These are phyloP conservation scores for Dromococcyx pavoninus DNA, from an alignment of 2,797 vertebrate species.

Conservation along the genomic window DNA sequence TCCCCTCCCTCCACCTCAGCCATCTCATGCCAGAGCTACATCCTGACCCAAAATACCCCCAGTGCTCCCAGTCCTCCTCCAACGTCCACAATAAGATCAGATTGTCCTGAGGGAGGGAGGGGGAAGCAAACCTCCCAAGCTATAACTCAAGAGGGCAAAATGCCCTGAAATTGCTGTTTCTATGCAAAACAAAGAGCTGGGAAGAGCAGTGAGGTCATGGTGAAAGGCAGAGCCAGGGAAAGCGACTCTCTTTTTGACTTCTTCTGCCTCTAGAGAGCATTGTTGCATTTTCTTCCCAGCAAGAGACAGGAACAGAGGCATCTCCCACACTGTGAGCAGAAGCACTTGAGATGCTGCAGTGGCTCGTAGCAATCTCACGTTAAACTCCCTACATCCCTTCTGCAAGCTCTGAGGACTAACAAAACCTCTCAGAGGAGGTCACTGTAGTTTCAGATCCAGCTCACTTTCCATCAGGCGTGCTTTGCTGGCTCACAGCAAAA, in stretches of 20 bases:
- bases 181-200: neutral
- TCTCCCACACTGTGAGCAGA: neutral
- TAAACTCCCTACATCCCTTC: neutral
- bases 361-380: neutral
- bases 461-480: fast-evolving
- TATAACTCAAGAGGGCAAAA: neutral
- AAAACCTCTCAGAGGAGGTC: neutral
- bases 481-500: neutral
- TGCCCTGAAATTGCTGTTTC: neutral
- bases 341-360: neutral
- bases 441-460: neutral
- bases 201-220: neutral
- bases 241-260: conserved; percentile 9
- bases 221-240: neutral
- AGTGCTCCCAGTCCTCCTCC: neutral
- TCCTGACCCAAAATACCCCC: neutral
- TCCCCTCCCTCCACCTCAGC: neutral
- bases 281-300: conserved; percentile 64
- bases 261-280: conserved; percentile 70
- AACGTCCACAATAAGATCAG: fast-evolving
- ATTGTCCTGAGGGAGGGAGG: neutral
- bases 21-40: neutral
- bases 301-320: neutral
- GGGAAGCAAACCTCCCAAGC: neutral
- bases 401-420: neutral